Base-by-base conservation (phyloP, 2,113 vertebrate species). In the Pimephales promelas region DNA sequence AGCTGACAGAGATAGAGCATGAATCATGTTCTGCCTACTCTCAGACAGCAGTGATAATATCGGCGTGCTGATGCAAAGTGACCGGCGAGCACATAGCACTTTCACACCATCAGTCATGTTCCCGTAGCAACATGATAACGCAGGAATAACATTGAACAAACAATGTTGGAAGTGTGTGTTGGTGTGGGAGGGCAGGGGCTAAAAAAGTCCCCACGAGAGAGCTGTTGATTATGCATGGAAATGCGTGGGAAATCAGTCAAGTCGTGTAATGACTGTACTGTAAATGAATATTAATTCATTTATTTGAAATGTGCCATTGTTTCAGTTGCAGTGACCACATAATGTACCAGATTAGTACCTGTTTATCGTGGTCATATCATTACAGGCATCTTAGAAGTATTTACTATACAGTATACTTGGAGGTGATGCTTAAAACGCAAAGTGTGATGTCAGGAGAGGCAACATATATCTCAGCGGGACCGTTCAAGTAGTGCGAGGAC, bases 71-170 rank as follows among this genome's bases (percentile, higher is more conserved):
- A 87, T 88, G 86, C 87, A 89, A 88, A 88, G 84, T 86, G 87
- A 80, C 81, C 82, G 24, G 59, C 52, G 16, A 89, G 83, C 83
- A 82, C 88, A 84, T 83, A 85, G 79, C 87, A 84, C 87, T 87
- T 86, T 83, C 86, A 85, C 83, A 79, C 83, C 86, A 77, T 86
- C 75, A 47, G 74, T 83, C 88, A 87, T 62, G 84, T 89, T 84
- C 75, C 85, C 79, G 72, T 88, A 79, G 88, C 82, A 88, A 88
- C 88, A 47, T 80, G 87, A 89, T 89, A 88, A 89, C 59, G 75
- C 78, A 75, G 75, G 70, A 83, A 86, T 85, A 88, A 88, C 79
- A 86, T 87, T 83, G 83, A 86, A 86, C 86, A 87, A 87, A 88
- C 87, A 88, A 79, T 73, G 79, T 73, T 75, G 74, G 74, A 85